Conservation (phyloP, 2,113 vertebrate genomes). For the Mastomys natalensis region DNA sequence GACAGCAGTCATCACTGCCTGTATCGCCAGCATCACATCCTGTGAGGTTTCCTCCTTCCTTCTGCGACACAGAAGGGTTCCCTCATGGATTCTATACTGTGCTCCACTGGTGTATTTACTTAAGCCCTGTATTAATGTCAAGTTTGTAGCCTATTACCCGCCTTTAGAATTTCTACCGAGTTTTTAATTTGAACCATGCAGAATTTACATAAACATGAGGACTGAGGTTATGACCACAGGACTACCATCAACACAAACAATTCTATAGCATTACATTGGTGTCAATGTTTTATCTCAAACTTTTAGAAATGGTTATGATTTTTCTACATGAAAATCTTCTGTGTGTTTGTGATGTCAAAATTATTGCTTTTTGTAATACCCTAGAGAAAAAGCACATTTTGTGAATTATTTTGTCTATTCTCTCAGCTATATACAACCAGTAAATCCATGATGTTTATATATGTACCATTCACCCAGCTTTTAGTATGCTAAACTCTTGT, state of each 20-base stretch:
- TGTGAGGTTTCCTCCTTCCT: neutral
- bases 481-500: neutral
- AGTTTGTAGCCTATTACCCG: neutral
- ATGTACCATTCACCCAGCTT: neutral
- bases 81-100: neutral
- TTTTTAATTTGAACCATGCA: slow-evolving; percentile 3
- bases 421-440: slow-evolving; percentile 28
- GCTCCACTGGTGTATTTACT: neutral
- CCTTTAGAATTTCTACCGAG: neutral
- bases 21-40: neutral
- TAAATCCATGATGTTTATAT: neutral
- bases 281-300: neutral
- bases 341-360: neutral
- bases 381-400: neutral
- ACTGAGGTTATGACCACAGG: too few species aligned
- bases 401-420: slow-evolving; percentile 41
- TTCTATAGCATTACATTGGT: neutral
- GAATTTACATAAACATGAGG: neutral
- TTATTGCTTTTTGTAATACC: slow-evolving; percentile 31
- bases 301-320: slow-evolving; percentile 14
- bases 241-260: neutral
- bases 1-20: neutral
- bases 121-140: neutral
- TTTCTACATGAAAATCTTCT: neutral
- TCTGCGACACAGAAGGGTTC: neutral